Evolutionary conservation across 2,113 vertebrate genomes (phyloP).

Genomic region (Phoxinus phoxinus): DNA sequence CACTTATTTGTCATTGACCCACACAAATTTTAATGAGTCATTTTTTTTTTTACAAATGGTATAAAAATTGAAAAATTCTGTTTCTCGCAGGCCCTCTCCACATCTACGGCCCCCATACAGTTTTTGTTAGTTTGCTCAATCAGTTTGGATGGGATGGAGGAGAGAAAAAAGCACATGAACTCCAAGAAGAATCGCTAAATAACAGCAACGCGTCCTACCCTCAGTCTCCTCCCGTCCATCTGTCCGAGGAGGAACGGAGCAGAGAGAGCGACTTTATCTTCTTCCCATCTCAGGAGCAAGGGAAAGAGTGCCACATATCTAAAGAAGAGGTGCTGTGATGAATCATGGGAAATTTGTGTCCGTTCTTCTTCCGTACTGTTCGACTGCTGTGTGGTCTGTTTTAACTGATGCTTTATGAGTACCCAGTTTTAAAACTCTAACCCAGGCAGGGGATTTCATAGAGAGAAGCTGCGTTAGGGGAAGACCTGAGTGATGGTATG

Average conservation of each 20-base stretch:
- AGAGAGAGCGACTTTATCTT: constrained; percentile 63
- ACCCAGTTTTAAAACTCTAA: constrained; percentile 4
- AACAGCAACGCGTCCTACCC: constrained; percentile 44
- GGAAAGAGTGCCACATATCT: constrained; percentile 77
- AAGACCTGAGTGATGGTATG: not conserved
- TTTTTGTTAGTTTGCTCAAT: constrained; percentile 77
- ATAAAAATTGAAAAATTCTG: not conserved
- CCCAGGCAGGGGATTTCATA: constrained; percentile 1
- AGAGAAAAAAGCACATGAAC: constrained; percentile 53
- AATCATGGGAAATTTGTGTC: not conserved
- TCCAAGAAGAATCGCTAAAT: constrained; percentile 20
- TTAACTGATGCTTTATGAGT: not conserved
- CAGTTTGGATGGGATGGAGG: constrained; percentile 62
- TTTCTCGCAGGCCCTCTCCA: constrained; percentile 72
- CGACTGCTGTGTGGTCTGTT: constrained; percentile 1
- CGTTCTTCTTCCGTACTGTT: not conserved
- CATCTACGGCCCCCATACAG: constrained; percentile 74
- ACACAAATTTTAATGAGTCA: not conserved
- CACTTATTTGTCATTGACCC: not conserved
- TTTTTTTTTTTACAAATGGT: too few relatives aligned
- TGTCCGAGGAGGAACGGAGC: constrained; percentile 73
- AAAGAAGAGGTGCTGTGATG: constrained; percentile 73
- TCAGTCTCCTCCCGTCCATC: constrained; percentile 66
- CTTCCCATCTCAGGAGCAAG: constrained; percentile 78
- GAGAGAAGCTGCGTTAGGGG: not conserved